Evolutionary conservation across 2,797 vertebrate genomes (phyloP), one percentile per base, ranked within the genome.

Genomic region (Tapirus indicus): DNA sequence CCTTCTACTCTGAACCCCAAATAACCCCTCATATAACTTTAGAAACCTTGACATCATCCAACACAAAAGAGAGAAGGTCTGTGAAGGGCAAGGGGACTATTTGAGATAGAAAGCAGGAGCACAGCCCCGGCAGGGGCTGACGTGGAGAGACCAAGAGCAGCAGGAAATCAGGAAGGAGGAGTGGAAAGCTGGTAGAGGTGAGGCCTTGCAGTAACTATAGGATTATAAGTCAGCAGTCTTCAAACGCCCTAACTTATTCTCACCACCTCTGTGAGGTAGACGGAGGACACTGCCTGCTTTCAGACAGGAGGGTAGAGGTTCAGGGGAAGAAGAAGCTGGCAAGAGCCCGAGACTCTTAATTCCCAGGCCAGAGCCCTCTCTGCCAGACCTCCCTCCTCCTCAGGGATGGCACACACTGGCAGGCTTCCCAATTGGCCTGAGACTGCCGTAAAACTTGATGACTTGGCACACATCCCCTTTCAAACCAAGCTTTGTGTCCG

Each of bases 381-480:
- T 21, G 23, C 80, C 84, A 96, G 86, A 49, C 8, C 27, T 64
- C 75, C 41, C 21, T n/a, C 32, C 82, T 68, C 64, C 87, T 95
- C 1, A 13, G 78, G 94, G 56, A 88, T 29, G 41, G 75, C 84
- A 69, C 80, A 54, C 21, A 0, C 72, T 79, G 72, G 89, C 92
- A 38, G 27, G 66, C 64, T 87, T 91, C 83, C 95, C 85, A 87
- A 20, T 27, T 77, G 93, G 89, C 83, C 95, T 0, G 0, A 72
- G 78, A 38, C 80, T 23, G 20, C 93, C 74, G 78, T 88, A 72
- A 89, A 68, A 91, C 88, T 66, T 91, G 93, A 91, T 64, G n/a
- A 77, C 80, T 62, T 93, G 80, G 90, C 84, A 47, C 16, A 9
- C 27, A 25, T 20, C 58, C 69, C 83, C 60, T 72, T 56, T 29